These are phyloP conservation scores for Serripes groenlandicus DNA, from an alignment of 2,888 invertebrate species.

Conservation along the genomic window DNA sequence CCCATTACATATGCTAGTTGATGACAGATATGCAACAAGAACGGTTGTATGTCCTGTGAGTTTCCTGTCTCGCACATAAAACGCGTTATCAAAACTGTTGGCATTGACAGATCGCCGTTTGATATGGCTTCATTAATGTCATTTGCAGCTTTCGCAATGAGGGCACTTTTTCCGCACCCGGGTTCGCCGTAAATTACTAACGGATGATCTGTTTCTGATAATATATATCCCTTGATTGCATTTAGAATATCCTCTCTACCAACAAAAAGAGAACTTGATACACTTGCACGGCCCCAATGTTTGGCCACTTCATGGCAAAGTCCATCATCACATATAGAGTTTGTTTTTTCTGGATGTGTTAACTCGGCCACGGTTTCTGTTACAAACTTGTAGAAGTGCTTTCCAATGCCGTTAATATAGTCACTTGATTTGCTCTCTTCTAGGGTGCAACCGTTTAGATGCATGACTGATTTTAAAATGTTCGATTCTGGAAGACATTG, in stretches of 20 bases:
- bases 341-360: constrained; percentile 53
- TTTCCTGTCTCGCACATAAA: constrained; percentile 79
- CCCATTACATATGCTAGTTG: constrained; percentile 77
- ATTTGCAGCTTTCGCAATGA: constrained; percentile 77
- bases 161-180: constrained; percentile 81
- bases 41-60: constrained; percentile 71
- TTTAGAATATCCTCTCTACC: constrained; percentile 74
- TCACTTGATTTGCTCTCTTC: constrained; percentile 63
- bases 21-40: constrained; percentile 76
- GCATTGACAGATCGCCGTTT: constrained; percentile 65
- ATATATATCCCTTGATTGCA: constrained; percentile 73
- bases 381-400: constrained; percentile 72
- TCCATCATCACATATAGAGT: constrained; percentile 64
- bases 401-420: constrained; percentile 70
- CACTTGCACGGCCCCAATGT: constrained; percentile 72
- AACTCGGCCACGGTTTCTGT: constrained; percentile 70
- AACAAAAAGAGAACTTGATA: constrained; percentile 67
- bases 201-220: constrained; percentile 76
- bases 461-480: constrained; percentile 52
- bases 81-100: constrained; percentile 71
- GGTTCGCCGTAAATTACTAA: constrained; percentile 76
- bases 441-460: constrained; percentile 55
- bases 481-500: constrained; percentile 43
- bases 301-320: constrained; percentile 74
- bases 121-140: constrained; percentile 67